Evolutionary conservation across 2,797 vertebrate genomes (phyloP), one percentile per base, ranked within the genome.

Genomic region (Rhadinocentrus ornatus): DNA sequence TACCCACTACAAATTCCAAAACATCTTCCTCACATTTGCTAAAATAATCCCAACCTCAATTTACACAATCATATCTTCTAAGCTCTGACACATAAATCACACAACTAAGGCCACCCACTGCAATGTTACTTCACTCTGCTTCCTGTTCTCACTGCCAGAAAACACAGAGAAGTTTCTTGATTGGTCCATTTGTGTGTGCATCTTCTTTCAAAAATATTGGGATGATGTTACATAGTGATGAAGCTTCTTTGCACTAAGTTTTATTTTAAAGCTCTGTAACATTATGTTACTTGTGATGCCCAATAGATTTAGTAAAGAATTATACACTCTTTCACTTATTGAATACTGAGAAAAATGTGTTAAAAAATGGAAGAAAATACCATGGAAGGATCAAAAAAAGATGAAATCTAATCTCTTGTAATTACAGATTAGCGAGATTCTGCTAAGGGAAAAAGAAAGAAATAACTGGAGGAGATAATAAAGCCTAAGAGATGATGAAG

Each of bases 101-200:
- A 62, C 24, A 66, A 54, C 63, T 66, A 66, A 41, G 79, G 77
- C 74, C 85, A 73, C 83, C 80, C 72, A 77, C 84, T 41, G 60
- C 58, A 63, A 54, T 41, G 50, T 39, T 50, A 67, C 26, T 55
- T 41, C n/a, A 53, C 60, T 27, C 67, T 61, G 64, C 10, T 53
- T 31, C 12, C 34, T 4, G 3, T 52, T 34, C 50, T 73, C 46
- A 20, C 48, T n/a, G 55, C 29, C 53, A 60, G 31, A 58, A 52
- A 48, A 34, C 48, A 29, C 20, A 55, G 26, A 55, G 26, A 35
- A 59, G 16, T 66, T 22, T 54, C 24, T 44, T 13, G 31, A 6
- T 67, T 13, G 6, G 22, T 29, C 20, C 27, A 32, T 53, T 61
- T 58, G 54, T 66, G 46, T 58, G 35, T 59, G 8, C 37, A 29